phyloP scores from a whole-genome alignment of 1,140 invertebrate species.

The Procambarus virginalis region DNA sequence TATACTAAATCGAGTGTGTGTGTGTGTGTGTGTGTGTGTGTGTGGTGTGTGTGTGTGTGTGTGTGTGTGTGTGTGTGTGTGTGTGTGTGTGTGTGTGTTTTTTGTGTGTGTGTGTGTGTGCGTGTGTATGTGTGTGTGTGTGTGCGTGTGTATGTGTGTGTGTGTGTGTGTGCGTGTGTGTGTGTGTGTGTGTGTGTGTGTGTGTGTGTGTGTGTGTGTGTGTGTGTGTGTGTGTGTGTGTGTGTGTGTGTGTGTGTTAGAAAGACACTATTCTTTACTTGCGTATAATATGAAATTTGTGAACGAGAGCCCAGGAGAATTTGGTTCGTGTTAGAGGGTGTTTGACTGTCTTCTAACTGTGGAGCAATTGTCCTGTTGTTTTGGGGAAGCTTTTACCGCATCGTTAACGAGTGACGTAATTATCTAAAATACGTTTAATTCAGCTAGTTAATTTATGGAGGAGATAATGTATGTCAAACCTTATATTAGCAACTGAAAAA shows the following conservation, averaged over 20 bases:
- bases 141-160: constrained; percentile 23
- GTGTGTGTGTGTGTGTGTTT: constrained; percentile 28
- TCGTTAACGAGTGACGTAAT: too few relatives aligned
- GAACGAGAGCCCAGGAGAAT: too few relatives aligned
- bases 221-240: constrained; percentile 32
- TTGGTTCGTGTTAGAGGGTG: too few relatives aligned
- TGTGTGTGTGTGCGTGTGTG: constrained; percentile 30
- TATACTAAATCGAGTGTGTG: background rate
- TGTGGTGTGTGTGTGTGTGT: constrained; percentile 31
- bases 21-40: constrained; percentile 32
- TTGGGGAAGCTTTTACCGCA: too few relatives aligned
- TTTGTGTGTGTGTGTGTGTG: background rate
- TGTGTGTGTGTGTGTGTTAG: background rate
- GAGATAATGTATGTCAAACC: too few relatives aligned
- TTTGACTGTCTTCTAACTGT: too few relatives aligned
- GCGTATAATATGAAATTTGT: too few relatives aligned
- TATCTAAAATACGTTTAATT: too few relatives aligned
- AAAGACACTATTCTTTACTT: background rate
- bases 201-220: constrained; percentile 35
- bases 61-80: constrained; percentile 37
- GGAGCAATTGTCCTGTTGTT: too few relatives aligned
- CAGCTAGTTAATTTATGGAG: too few relatives aligned
- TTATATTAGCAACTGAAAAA: too few relatives aligned
- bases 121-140: background rate
- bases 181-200: constrained; percentile 32